Base-by-base conservation (phyloP, 2,797 vertebrate species). In the Chaunax sp. region DNA sequence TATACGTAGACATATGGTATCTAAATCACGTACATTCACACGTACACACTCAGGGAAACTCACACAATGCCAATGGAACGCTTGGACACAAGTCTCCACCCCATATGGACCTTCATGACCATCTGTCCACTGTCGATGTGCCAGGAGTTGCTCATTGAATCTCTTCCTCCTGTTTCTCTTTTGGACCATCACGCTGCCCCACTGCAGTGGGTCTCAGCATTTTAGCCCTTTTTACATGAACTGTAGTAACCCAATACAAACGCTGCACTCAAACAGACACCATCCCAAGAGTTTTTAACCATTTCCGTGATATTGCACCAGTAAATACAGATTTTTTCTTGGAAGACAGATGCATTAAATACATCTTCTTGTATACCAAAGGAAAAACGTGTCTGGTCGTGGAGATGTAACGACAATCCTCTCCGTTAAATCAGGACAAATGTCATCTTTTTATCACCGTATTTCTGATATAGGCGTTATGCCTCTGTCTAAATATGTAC, bases 21-120 rank as follows among this genome's bases (percentile, higher is more conserved):
- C 28, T 75, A 55, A 85, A 72, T 67, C 47, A 38, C 19, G 26
- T 43, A 46, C 49, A 68, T 51, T 70, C 64, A 76, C 57, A 68
- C 71, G 58, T 28, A 52, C 57, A 65, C 62, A 66, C 9, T 18
- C 41, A 51, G 11, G 46, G 13, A 19, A 64, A 60, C 69, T 57
- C 63, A 54, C 60, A 72, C 63, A 69, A 77, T 41, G 61, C 78
- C 77, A 82, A 15, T 49, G 62, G 76, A 89, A 64, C 2, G 56
- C 78, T 80, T 84, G 82, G 87, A 75, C 80, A 75, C 79, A 35
- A n/a, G 69, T 75, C 79, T 58, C 70, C 51, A 40, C 43, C 69
- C 82, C 89, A 88, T 88, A 91, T 90, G 88, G 90, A 81, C 87
- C 69, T 74, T 85, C 82, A 15, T 6, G 61, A 78, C 91, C 91